Evolutionary conservation across 1,140 invertebrate genomes (phyloP).

Genomic region (Lithobius niger): DNA sequence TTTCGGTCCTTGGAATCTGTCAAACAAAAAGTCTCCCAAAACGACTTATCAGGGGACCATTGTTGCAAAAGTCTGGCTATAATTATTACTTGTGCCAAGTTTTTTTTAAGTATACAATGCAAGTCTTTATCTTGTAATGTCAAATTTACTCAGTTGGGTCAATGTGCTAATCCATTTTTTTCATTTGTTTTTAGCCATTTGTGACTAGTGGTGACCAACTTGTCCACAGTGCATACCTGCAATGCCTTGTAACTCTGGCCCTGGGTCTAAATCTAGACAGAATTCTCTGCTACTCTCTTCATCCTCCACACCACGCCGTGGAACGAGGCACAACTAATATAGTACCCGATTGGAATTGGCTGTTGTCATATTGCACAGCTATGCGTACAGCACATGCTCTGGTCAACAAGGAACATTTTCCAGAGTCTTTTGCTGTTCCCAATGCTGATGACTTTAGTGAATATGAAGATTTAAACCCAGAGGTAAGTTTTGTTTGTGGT

Average conservation of each 20-base stretch:
- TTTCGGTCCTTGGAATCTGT: too few species aligned
- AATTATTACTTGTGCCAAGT: too few species aligned
- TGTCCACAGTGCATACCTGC: constrained; percentile 45
- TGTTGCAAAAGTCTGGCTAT: too few species aligned
- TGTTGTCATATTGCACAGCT: constrained; percentile 40
- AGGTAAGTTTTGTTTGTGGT: constrained; percentile 3
- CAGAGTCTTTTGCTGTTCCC: constrained; percentile 30
- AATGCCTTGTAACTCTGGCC: constrained; percentile 41
- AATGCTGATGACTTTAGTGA: constrained; percentile 2
- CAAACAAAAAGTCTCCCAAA: too few species aligned
- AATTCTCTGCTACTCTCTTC: constrained; percentile 37
- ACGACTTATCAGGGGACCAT: too few species aligned
- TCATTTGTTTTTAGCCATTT: constrained; percentile 21
- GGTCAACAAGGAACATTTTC: constrained; percentile 35
- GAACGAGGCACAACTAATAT: constrained; percentile 15
- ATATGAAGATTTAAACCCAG: constrained; percentile 5
- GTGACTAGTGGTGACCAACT: constrained; percentile 45
- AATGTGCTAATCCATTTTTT: too few species aligned
- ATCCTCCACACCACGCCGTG: constrained; percentile 29
- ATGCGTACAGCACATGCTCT: constrained; percentile 42
- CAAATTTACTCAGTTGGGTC: too few species aligned
- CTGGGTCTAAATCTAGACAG: constrained; percentile 42
- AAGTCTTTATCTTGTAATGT: too few species aligned
- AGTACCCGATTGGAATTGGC: constrained; percentile 44
- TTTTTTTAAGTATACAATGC: too few species aligned